Evolutionary conservation across 2,797 vertebrate species (phyloP), one percentile per base, ranked within the genome.

Genomic region (Falco naumanni): DNA sequence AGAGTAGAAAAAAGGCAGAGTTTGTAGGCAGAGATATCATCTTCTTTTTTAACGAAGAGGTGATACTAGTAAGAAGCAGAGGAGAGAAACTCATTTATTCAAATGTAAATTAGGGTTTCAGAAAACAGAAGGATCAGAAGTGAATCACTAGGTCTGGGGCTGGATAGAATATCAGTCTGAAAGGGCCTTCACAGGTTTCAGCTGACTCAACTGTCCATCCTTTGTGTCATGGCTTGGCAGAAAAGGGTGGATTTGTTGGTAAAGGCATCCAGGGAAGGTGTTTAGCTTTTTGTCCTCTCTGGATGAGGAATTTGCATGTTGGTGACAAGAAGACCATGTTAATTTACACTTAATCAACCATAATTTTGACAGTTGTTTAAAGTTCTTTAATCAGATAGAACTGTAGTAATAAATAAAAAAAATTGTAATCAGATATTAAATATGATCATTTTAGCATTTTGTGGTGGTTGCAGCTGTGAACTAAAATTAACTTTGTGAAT

Each of bases 171-270:
- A 28, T 1, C 1, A 69, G 12, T 13, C 57, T 63, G 39, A 79
- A 65, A 72, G 14, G 5, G 24, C 9, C 13, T 63, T 89, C 29
- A 33, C 28, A 59, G 43, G 9, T 89, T 72, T 87, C 85, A 72
- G 18, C 20, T 80, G 13, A 50, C 60, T 8, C 53, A 34, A 19
- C n/a, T 0, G 0, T 31, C 11, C 16, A 68, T 24, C 25, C 37
- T 90, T 28, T 1, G 9, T 57, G 22, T 57, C 21, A 54, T 63
- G 59, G 37, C 31, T 72, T 91, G 43, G 13, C 64, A 89, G 66
- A 80, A 91, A 72, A 85, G 13, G 15, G 5, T 59, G 47, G 9
- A 28, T 83, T 87, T 78, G 13, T 29, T 53, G 34, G 24, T 83
- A 34, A 89, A 69, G 9, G 13, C 47, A 8, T 54, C 41, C 48